phyloP scores from a whole-genome alignment of 2,888 invertebrate genomes.

The Epirrita christyi region DNA sequence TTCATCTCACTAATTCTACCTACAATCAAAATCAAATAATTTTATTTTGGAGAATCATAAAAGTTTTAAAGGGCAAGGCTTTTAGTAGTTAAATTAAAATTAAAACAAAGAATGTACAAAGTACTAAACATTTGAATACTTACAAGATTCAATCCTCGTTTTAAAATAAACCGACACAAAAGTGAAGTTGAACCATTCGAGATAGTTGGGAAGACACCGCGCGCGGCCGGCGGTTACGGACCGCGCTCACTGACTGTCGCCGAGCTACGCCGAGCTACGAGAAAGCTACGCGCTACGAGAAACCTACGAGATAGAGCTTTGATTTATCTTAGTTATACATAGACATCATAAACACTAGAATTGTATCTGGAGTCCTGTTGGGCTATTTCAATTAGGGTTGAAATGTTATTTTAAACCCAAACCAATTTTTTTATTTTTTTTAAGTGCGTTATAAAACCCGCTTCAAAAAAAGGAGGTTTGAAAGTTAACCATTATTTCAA shows the following conservation, averaged over 20 bases:
- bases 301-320: constrained; percentile 30
- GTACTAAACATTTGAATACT: constrained; percentile 10
- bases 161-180: constrained; percentile 49
- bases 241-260: constrained; percentile 70
- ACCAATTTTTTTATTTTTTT: too few species aligned
- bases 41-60: too few species aligned
- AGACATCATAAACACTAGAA: too few species aligned
- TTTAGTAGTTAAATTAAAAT: too few species aligned
- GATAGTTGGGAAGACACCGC: constrained; percentile 48
- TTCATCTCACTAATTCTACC: background rate
- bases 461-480: too few species aligned
- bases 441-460: too few species aligned
- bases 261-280: constrained; percentile 55
- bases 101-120: too few species aligned
- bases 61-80: too few species aligned
- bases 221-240: constrained; percentile 68
- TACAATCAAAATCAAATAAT: background rate
- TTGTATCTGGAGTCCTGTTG: too few species aligned
- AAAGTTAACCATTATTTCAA: too few species aligned
- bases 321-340: constrained; percentile 1
- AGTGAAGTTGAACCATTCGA: constrained; percentile 41
- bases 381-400: too few species aligned
- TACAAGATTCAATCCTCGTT: constrained; percentile 36
- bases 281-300: constrained; percentile 52
- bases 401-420: too few species aligned